phyloP scores from a whole-genome alignment of 2,888 invertebrate genomes.

The Ecdyonurus torrentis region DNA sequence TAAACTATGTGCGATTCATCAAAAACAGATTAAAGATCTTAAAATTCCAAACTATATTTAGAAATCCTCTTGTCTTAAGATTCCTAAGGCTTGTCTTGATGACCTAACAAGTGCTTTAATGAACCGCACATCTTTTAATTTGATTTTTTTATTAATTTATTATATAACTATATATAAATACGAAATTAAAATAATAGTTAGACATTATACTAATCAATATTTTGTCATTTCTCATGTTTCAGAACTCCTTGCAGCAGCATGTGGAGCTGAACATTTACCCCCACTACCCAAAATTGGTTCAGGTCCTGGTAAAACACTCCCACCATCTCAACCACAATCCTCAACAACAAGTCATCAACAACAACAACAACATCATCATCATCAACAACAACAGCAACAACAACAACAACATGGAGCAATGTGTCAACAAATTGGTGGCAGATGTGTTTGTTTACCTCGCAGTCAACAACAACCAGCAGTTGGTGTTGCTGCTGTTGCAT shows the following conservation, averaged over 20 bases:
- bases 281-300: neutral
- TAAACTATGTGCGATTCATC: no score
- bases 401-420: neutral
- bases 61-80: no score
- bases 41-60: no score
- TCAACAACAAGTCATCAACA: neutral
- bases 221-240: neutral
- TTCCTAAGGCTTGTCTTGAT: no score
- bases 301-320: neutral
- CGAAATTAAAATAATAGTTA: no score
- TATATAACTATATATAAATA: no score
- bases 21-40: no score
- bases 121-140: no score
- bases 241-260: neutral
- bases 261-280: neutral
- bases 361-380: neutral
- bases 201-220: no score
- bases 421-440: neutral
- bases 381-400: neutral
- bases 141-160: no score
- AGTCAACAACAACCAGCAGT: constrained; percentile 11
- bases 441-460: constrained; percentile 4
- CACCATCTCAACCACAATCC: neutral
- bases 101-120: no score
- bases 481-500: constrained; percentile 11